Evolutionary conservation across 2,113 vertebrate species (phyloP).

Genomic region (Oncorhynchus masou): DNA sequence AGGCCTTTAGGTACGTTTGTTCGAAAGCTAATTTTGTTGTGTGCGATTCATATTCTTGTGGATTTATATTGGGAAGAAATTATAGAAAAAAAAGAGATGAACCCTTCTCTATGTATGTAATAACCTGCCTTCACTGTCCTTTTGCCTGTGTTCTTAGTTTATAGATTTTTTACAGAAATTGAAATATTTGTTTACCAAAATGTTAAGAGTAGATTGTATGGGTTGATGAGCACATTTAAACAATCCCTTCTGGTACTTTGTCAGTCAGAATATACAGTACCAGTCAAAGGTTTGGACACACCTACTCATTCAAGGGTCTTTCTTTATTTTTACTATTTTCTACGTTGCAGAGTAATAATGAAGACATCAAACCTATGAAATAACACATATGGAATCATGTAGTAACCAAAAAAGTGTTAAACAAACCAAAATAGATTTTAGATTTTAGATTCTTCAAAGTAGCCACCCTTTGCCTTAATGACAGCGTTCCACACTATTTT

Average conservation of each 20-base stretch:
- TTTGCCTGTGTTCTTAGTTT: conserved; percentile 53
- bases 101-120: conserved; percentile 55
- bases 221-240: conserved; percentile 65
- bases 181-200: conserved; percentile 22
- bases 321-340: too few relatives aligned
- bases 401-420: too few relatives aligned
- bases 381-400: too few relatives aligned
- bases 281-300: too few relatives aligned
- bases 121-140: conserved; percentile 57
- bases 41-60: conserved; percentile 65
- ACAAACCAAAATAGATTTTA: too few relatives aligned
- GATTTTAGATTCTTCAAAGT: too few relatives aligned
- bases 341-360: too few relatives aligned
- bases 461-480: too few relatives aligned
- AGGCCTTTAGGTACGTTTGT: conserved; percentile 57
- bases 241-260: background rate
- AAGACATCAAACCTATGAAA: too few relatives aligned
- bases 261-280: too few relatives aligned
- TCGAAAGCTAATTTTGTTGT: conserved; percentile 63
- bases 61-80: conserved; percentile 62
- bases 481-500: too few relatives aligned
- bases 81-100: conserved; percentile 51
- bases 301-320: too few relatives aligned
- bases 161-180: conserved; percentile 16
- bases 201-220: conserved; percentile 46